These are phyloP conservation scores for Ichneumoninae sp. DNA, from an alignment of 2,888 invertebrate genomes.

Conservation along the genomic window DNA sequence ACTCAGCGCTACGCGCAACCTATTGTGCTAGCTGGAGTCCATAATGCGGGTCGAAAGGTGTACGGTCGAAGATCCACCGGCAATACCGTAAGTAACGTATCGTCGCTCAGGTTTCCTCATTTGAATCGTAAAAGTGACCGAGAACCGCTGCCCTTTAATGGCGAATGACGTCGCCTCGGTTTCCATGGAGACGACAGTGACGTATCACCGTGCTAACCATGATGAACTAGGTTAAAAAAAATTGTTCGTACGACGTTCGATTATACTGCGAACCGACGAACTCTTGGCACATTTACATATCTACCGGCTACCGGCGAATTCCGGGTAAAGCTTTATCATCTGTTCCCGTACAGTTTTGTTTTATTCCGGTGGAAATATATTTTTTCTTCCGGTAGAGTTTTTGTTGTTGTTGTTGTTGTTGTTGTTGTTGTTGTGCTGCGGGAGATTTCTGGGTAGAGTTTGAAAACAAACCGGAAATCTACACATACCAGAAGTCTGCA, in stretches of 20 bases:
- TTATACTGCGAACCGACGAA: not conserved
- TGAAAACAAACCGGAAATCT: too few species aligned
- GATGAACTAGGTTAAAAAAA: not conserved
- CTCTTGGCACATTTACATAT: not conserved
- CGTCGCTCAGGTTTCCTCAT: slow-evolving; percentile 58
- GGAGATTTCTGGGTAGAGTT: too few species aligned
- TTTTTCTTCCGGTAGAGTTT: too few species aligned
- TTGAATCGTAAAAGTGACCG: slow-evolving; percentile 68
- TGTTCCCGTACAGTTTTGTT: too few species aligned
- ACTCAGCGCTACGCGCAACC: not conserved
- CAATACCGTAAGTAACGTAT: slow-evolving; percentile 50
- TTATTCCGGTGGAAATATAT: too few species aligned
- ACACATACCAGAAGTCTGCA: too few species aligned
- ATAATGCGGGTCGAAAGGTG: slow-evolving; percentile 21
- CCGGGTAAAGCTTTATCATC: too few species aligned
- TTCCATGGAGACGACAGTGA: slow-evolving; percentile 38
- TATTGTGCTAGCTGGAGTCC: slow-evolving; percentile 1
- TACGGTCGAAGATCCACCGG: slow-evolving; percentile 32
- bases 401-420: too few species aligned
- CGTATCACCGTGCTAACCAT: slow-evolving; percentile 3
- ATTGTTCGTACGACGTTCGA: not conserved
- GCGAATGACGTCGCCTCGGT: slow-evolving; percentile 68
- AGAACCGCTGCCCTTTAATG: slow-evolving; percentile 70
- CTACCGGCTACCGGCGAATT: too few species aligned
- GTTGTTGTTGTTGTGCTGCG: too few species aligned